Conservation (phyloP, 1,140 invertebrate species). For the Ceratitis capitata region DNA sequence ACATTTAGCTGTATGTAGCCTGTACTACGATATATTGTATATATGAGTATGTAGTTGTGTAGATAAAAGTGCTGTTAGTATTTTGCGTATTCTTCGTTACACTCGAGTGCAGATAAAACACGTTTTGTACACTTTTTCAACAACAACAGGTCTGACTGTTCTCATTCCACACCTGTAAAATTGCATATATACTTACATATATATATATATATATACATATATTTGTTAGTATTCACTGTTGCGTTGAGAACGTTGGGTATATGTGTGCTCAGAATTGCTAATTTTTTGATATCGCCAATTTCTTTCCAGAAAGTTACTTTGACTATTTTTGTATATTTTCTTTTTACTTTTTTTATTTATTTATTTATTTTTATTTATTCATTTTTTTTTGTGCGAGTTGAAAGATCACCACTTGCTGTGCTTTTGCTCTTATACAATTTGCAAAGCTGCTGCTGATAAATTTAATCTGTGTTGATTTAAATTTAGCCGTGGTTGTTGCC, state of each 20-base stretch:
- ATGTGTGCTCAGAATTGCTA: constrained; percentile 22
- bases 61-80: too few relatives aligned
- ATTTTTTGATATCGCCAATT: constrained; percentile 23
- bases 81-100: constrained; percentile 8
- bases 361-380: not conserved
- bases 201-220: not conserved
- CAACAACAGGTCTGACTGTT: not conserved
- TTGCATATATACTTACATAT: too few relatives aligned
- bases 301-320: not conserved
- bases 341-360: too few relatives aligned
- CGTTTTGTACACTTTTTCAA: constrained; percentile 22
- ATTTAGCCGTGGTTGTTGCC: not conserved
- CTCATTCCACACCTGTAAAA: not conserved
- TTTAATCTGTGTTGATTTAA: not conserved
- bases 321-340: not conserved
- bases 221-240: not conserved
- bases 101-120: constrained; percentile 14
- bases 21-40: not conserved
- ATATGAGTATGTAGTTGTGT: too few relatives aligned
- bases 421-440: not conserved
- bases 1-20: not conserved
- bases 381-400: too few relatives aligned
- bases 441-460: not conserved
- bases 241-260: not conserved
- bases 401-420: not conserved